Base-by-base conservation (phyloP, 2,888 invertebrate genomes). In the Protodeltote pygarga region DNA sequence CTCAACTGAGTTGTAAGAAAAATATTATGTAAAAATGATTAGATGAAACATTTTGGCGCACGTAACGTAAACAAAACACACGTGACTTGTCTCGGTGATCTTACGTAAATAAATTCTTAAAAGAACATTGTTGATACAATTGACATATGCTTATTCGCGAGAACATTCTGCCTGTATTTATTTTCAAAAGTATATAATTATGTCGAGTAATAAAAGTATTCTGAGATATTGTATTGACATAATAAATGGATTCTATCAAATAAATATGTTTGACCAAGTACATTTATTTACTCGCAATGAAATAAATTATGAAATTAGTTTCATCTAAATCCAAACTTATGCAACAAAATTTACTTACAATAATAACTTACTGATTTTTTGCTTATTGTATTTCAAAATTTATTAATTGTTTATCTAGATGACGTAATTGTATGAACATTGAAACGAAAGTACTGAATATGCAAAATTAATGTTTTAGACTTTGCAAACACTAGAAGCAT, bases 401-500 rank as follows among this genome's bases (percentile, higher is more conserved):
- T 19, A n/a, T 20, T 8, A 3, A 37, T 17, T 29, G 29, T 27
- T n/a, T 41, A 46, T 8, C 8, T 52, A 1, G 34, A 45, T 35
- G 61, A 46, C n/a, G 20, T 49, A 4, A 25, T 41, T 6, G 2
- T 5, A 9, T 14, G 1, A 34, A 24, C 5, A 1, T 1, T 16
- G 2, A 20, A 42, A 19, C 15, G 8, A 19, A 28, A 16, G 3
- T 41, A 44, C 34, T 64, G 50, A 54, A 55, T 50, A 54, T 49
- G 27, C 39, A 60, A 46, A 47, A 45, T n/a, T 17, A 24, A 10
- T 35, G 25, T 41, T 47, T 8, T 13, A 15, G 24, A 11, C 39
- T 37, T 58, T 41, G 42, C 31, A 54, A 63, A 58, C 32, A 50
- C 59, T 51, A 58, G 34, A 66, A 58, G 68, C 75, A 74, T 73